phyloP scores from a whole-genome alignment of 1,140 invertebrate genomes.

The Neotoxoptera formosana region DNA sequence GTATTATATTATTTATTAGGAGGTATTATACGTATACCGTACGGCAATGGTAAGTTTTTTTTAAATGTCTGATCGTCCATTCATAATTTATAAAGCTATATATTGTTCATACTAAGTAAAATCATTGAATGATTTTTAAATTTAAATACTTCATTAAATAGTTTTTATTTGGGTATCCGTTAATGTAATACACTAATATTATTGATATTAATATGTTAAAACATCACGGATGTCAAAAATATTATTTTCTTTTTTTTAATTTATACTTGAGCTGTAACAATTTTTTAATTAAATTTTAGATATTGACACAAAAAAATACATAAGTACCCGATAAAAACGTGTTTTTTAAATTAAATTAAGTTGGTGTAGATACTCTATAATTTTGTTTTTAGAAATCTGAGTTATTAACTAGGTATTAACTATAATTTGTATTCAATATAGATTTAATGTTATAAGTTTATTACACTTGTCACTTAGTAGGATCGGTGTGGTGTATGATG shows the following conservation, averaged over 20 bases:
- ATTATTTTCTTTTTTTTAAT: not conserved
- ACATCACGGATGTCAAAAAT: not conserved
- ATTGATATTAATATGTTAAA: not conserved
- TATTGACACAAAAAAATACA: not conserved
- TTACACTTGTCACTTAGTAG: not conserved
- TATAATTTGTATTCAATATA: slow-evolving; percentile 9
- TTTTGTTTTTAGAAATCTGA: slow-evolving; percentile 12
- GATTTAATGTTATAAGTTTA: not conserved
- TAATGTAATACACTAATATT: not conserved
- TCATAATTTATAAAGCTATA: not conserved
- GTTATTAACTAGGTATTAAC: not conserved
- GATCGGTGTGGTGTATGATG: not conserved
- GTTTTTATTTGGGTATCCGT: not conserved
- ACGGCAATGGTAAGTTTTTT: not conserved
- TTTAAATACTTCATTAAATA: too few species aligned
- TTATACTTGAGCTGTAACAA: not conserved
- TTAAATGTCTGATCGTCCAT: not conserved
- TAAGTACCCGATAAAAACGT: not conserved
- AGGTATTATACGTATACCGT: too few species aligned
- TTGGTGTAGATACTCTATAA: not conserved
- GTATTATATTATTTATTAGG: not conserved
- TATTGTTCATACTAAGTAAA: not conserved
- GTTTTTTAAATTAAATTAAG: slow-evolving; percentile 14
- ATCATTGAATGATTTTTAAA: not conserved
- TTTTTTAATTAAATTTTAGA: not conserved